These are phyloP conservation scores for Chinchilla lanigera DNA, from an alignment of 2,113 vertebrate species.

Conservation along the genomic window DNA sequence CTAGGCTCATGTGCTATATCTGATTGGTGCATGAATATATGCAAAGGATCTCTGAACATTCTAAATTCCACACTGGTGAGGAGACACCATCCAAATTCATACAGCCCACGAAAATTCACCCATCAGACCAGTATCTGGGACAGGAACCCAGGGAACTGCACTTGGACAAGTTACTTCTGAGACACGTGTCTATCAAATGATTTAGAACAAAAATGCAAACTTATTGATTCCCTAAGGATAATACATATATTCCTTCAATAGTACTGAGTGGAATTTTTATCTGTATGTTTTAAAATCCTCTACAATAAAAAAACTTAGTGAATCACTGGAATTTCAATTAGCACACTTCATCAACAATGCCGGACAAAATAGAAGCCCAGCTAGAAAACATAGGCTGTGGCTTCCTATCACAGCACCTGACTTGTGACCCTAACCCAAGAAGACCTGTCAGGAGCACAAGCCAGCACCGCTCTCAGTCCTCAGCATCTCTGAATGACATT, in stretches of 20 bases:
- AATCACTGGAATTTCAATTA: constrained; percentile 45
- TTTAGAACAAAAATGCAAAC: constrained; percentile 76
- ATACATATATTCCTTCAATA: constrained; percentile 52
- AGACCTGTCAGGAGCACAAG: neutral
- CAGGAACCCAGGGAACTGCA: constrained; percentile 72
- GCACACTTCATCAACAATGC: neutral
- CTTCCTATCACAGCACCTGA: constrained; percentile 8
- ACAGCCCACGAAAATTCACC: constrained; percentile 69
- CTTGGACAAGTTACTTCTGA: constrained; percentile 74
- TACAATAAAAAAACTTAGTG: constrained; percentile 42
- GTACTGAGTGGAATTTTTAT: constrained; percentile 62
- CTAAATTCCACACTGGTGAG: neutral
- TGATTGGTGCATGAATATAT: neutral
- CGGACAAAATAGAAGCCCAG: constrained; percentile 15
- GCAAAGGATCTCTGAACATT: constrained; percentile 14
- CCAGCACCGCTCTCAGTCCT: neutral
- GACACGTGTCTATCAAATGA: constrained; percentile 57
- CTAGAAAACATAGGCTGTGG: constrained; percentile 16
- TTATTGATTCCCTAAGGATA: constrained; percentile 60
- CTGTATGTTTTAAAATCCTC: neutral
- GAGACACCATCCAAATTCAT: constrained; percentile 72
- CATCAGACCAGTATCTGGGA: constrained; percentile 71
- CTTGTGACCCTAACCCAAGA: neutral
- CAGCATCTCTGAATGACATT: constrained; percentile 45
- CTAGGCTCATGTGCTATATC: neutral